Base-by-base conservation (phyloP, 2,888 invertebrate genomes). In the Drosophila dives region DNA sequence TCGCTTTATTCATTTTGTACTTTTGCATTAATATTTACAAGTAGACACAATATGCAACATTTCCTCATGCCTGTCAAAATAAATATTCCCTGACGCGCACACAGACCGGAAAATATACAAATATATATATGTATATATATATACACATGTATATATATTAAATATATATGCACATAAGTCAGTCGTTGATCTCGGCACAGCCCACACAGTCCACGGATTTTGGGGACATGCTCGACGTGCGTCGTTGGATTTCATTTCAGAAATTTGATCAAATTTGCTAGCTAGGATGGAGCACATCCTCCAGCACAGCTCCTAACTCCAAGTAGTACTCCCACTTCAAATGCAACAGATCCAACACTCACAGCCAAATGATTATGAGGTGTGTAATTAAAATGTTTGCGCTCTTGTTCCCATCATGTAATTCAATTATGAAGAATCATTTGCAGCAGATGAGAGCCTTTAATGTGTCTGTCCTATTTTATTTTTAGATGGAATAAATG, bases 321-420 rank as follows among this genome's bases (percentile, higher is more conserved):
- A 23, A 23, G 45, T 23, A 8, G 15, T 32, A 53, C 40, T 59
- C 29, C 45, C 32, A 29, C 33, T 17, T 11, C 29, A 11, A 58
- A 29, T 38, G 15, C 36, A 38, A 32, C 54, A 55, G 45, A 23
- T 50, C 58, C 42, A 53, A 81, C 81, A 77, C 38, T 38, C 38
- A 17, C 82, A 62, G 71, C 76, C 86, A 86, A 79, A 83, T 90
- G 89, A 91, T 86, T 80, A 90, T 91, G 91, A 90, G 91, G 90
- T 90, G 91, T 89, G 81, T 91, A 90, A 90, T 90, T 90, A 91
- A 88, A 81, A 90, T 86, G 82, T 85, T 80, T 80, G 86, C 86
- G 90, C 83, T 80, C 81, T 82, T 86, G 81, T 88, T 85, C 75
- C 45, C 45, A 45, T 45, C 45, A 68, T 79, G 90, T 83, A 89